Evolutionary conservation across 2,797 vertebrate genomes (phyloP), one percentile per base, ranked within the genome.

Genomic region (Kryptopterus vitreolus): DNA sequence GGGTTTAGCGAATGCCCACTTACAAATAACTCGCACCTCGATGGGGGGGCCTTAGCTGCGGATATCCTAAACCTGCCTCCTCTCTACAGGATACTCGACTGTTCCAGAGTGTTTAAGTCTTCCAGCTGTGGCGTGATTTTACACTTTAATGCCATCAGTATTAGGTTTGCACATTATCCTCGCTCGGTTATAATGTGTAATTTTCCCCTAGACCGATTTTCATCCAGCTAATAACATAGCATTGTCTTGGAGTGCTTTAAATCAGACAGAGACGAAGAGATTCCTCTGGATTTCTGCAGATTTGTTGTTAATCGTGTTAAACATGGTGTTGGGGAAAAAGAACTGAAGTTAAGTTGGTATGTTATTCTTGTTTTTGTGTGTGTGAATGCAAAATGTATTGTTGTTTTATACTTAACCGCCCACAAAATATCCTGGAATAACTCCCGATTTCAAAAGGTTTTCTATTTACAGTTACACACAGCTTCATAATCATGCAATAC

Each of bases 1-100:
- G 83, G 81, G 76, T 87, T 85, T 52, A 80, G 80, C 84, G 85
- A 85, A 82, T 76, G 69, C 81, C 82, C 71, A 69, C 84, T 87
- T 85, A 76, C 55, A 83, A 79, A 80, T 38, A 46, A 81, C 52
- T 83, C 83, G 22, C 3, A n/a, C 18, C 43, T 24, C 55, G n/a
- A 61, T 58, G 33, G 38, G 71, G 13, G 53, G 70, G 22, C 57
- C 71, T 24, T 38, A 29, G 46, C 15, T 22, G 18, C 55, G 57
- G 38, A 9, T 73, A 16, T 29, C 31, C 15, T 18, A 29, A 78
- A 70, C 20, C 24, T n/a, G 46, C 38, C 38, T 71, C 57, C n/a
- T 50, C 52, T 79, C 50, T 52, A 15, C 58, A 22, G 53, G 53
- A 35, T 65, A 43, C 48, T 72, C 18, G 33, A 61, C 10, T 65